Base-by-base conservation (phyloP, 53 echinoderm and acorn worm genomes). In the Echinometra lucunter region DNA sequence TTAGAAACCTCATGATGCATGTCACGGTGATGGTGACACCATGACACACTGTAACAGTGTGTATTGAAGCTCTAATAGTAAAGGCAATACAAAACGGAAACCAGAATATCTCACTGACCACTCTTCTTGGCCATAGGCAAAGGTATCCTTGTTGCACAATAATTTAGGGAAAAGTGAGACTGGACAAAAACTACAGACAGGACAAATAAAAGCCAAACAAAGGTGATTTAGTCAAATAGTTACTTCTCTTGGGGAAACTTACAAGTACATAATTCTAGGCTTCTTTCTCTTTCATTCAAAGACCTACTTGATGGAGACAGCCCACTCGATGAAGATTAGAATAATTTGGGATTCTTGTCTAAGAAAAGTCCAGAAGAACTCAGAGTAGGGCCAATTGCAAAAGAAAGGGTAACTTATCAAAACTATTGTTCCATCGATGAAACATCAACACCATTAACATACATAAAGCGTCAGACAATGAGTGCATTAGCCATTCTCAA, bases 311-410 rank as follows among this genome's bases (percentile, higher is more conserved):
- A 78, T 30, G 7, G 21, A 8, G 38, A 78, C 78, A 78, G 21
- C 78, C 78, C 78, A 78, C 78, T 78, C 38, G 78, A 78, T 19
- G 78, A 78, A 78, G 78, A 42, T 78, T 78, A 78, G 21, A 78
- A 6, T 21, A 2, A 78, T 78, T 42, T 38, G 38, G 78, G 19
- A 75, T 40, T 75, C 40, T 21, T 37, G 34, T 37, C 18, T 21
- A 40, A 75, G 40, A 40, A 63, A 78, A 40, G 78, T 42, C 19
- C 78, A 78, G 78, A 78, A 6, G 21, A 40, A 17, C 42, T 42
- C 38, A 17, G 18, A 78, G 42, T 40, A 21, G 19, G 35, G 4
- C 11, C 4, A 78, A 38, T 19, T 12, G 28, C 42, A 38, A 72
- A 38, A 78, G 78, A 42, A 42, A 5, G 42, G 19, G 42, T 42